Evolutionary conservation across 2,888 invertebrate genomes (phyloP), one percentile per base, ranked within the genome.

Genomic region (Macaria notata): DNA sequence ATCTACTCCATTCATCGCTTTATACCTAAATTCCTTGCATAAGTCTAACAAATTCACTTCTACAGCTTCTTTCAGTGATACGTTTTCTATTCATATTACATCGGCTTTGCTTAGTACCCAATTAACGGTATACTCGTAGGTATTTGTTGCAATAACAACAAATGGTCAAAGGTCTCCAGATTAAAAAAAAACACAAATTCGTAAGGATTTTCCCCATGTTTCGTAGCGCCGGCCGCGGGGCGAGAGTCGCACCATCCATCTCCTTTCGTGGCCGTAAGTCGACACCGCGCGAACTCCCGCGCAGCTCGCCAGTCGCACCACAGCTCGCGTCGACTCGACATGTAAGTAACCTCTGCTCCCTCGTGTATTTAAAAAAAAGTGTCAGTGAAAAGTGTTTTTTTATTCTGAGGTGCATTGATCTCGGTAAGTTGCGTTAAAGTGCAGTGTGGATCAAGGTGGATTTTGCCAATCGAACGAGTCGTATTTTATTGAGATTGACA

Each of bases 301-400:
- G 77, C 64, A 70, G 72, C 70, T 63, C 79, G 86, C 85, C 90
- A 91, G 90, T 91, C 90, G 90, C 90, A 88, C 85, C 89, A 89
- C 88, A 90, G 91, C 89, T 77, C 86, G 88, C 91, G 90, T 87
- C 91, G 91, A 90, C 90, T 91, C 91, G 88, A 90, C 88, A 91
- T 90, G 91, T 91, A 91, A 91, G 91, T 91, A 91, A 65, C 75
- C 72, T 76, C 78, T 77, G 44, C 54, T 55, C 75, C 73, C 48
- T 78, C 81, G 86, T 84, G 85, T 67, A 69, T 68, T 69, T n/a
- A 48, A 36, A 36, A 36, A 36, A 6, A 75, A 82, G 86, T 87
- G 86, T 76, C 72, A 79, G 84, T 84, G 84, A 71, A 71, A 72
- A 81, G 81, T 83, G 82, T 68, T 78, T 75, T 76, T 79, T 82